These are phyloP conservation scores for Brenthis ino DNA, from an alignment of 2,888 invertebrate species.

Conservation along the genomic window DNA sequence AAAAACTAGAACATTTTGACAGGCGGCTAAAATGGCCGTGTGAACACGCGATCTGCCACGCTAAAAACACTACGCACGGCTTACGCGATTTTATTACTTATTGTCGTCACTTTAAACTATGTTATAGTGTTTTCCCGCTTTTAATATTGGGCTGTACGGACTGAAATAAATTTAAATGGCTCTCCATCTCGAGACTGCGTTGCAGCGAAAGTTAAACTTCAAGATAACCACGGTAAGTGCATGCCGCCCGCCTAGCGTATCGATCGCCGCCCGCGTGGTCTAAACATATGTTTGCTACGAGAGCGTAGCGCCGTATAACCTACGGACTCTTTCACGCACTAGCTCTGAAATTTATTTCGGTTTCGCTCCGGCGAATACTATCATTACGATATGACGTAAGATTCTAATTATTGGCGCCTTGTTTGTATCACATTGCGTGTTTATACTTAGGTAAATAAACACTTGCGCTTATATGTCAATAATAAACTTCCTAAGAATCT, in stretches of 20 bases:
- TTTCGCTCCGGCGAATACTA: conserved; percentile 24
- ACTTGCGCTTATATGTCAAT: conserved; percentile 62
- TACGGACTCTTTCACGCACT: conserved; percentile 45
- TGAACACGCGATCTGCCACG: conserved; percentile 77
- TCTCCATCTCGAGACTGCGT: conserved; percentile 77
- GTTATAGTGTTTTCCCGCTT: conserved; percentile 67
- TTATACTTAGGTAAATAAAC: conserved; percentile 68
- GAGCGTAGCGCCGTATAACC: conserved; percentile 51
- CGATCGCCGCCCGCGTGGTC: conserved; percentile 74
- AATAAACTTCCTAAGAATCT: not conserved
- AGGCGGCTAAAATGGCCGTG: conserved; percentile 78
- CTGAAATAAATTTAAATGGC: conserved; percentile 61
- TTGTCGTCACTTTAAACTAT: conserved; percentile 64
- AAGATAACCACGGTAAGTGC: conserved; percentile 82
- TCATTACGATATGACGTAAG: conserved; percentile 47
- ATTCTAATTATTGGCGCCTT: conserved; percentile 45
- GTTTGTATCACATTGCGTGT: conserved; percentile 46
- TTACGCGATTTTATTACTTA: conserved; percentile 69
- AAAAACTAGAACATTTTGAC: conserved; percentile 66
- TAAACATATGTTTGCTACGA: conserved; percentile 72
- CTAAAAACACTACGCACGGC: conserved; percentile 66
- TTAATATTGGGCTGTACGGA: conserved; percentile 50
- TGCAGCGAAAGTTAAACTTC: conserved; percentile 80
- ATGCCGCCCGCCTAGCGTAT: conserved; percentile 62
- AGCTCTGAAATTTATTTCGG: conserved; percentile 43